These are phyloP conservation scores for Bujurquina vittata DNA, from an alignment of 2,113 vertebrate species.

Conservation along the genomic window DNA sequence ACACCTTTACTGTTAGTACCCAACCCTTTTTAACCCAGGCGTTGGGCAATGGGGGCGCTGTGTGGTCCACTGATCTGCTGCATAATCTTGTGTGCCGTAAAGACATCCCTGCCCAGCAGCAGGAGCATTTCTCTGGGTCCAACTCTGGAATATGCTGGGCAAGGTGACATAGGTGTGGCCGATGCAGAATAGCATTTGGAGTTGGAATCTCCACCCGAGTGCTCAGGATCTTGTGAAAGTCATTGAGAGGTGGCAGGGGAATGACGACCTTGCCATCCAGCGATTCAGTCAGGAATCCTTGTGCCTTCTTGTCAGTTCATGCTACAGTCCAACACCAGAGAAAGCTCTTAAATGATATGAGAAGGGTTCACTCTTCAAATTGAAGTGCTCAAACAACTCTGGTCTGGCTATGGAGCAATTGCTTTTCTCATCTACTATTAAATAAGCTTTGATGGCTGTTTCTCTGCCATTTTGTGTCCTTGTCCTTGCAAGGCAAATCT, in stretches of 20 bases:
- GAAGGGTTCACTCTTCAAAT: neutral
- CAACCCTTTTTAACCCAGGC: conserved; percentile 4
- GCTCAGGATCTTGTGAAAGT: conserved; percentile 5
- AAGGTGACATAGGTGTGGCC: conserved; percentile 13
- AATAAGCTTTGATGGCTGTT: no score
- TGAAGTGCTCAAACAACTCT: no score
- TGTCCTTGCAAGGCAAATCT: no score
- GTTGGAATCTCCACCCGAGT: conserved; percentile 1
- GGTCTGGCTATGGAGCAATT: no score
- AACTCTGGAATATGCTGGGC: neutral
- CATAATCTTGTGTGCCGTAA: conserved; percentile 18
- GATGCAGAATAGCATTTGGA: neutral
- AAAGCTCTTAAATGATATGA: neutral
- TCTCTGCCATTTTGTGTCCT: no score
- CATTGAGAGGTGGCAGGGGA: neutral
- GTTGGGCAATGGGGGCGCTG: conserved; percentile 4
- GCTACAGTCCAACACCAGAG: neutral
- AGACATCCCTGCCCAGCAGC: conserved; percentile 10
- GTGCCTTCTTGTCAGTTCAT: neutral
- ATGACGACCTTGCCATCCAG: neutral
- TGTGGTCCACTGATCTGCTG: neutral
- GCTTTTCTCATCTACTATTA: no score
- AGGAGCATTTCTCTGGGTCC: conserved; percentile 5
- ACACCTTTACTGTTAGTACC: conserved; percentile 7
- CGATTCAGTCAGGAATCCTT: neutral